Evolutionary conservation across 2,888 invertebrate genomes (phyloP), one percentile per base, ranked within the genome.

Genomic region (Adelphocoris suturalis): DNA sequence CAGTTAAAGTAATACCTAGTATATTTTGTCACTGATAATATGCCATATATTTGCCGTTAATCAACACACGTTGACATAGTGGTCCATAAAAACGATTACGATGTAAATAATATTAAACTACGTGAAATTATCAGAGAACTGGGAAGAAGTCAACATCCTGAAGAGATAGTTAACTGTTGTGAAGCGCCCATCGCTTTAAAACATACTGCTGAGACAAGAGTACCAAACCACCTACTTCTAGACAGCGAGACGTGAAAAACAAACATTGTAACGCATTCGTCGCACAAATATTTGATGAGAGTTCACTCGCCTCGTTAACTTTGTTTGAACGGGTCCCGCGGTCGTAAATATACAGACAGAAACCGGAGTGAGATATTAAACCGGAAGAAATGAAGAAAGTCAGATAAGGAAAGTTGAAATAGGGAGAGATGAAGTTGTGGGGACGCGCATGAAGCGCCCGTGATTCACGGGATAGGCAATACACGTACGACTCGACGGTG

Each of bases 201-300:
- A 23, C 11, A 68, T 19, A 27, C 23, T n/a, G 68, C 27, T 68
- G 19, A 19, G 23, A 13, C 19, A 61, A 16, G 61, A 61, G 61
- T 16, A 61, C n/a, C n/a, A n/a, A n/a, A n/a, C 37, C 7, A 9
- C 61, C 52, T 52, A 37, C 37, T 37, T 7, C 37, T 37, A 52
- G 52, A 2, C 52, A 11, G 52, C 52, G 23, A 19, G 68, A 68
- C 23, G 68, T 11, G 68, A 68, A 68, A 68, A n/a, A 23, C 19
- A 68, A 68, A 68, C 23, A 68, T 19, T 68, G 68, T 68, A 68
- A 68, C 27, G 23, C 68, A 23, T n/a, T 68, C 27, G 68, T 68
- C 19, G 68, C 68, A 68, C 68, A 68, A 68, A 68, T 68, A 68
- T 68, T 68, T 68, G 27, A 27, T 19, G 68, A 68, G 19, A 68